Evolutionary conservation across 2,797 vertebrate species (phyloP).

Genomic region (Pangasius mekongensis): DNA sequence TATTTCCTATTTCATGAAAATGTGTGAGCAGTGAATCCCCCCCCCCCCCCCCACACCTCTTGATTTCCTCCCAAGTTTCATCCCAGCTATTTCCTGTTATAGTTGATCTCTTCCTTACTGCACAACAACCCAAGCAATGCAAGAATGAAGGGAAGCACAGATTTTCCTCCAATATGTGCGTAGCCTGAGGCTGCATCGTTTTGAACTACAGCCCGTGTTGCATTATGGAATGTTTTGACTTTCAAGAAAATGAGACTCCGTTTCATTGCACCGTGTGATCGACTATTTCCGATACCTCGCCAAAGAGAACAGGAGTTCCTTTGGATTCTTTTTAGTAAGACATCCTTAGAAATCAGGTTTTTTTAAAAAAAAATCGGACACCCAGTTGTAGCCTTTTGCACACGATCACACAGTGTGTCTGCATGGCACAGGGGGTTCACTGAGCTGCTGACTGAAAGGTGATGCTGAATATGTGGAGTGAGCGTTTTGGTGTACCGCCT

Average conservation of each 20-base stretch:
- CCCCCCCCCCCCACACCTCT: too few relatives aligned
- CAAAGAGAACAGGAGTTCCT: neutral
- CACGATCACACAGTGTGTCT: neutral
- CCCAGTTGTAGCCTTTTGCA: neutral
- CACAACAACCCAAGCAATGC: neutral
- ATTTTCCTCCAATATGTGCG: neutral
- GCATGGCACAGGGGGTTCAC: conserved; percentile 22
- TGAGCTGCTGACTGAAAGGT: conserved; percentile 50
- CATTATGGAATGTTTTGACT: conserved; percentile 3
- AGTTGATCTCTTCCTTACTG: conserved; percentile 7
- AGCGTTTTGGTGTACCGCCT: conserved; percentile 52
- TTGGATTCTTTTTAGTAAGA: neutral
- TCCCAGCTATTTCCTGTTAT: neutral
- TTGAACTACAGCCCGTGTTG: neutral
- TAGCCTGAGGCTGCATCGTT: neutral
- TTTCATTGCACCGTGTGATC: neutral
- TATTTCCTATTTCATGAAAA: neutral
- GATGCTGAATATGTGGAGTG: conserved; percentile 50
- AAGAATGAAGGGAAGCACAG: neutral
- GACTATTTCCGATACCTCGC: neutral
- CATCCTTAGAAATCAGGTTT: neutral
- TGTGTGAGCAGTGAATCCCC: neutral
- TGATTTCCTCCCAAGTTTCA: neutral
- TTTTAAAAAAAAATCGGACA: neutral
- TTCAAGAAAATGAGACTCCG: neutral